A percentile compares a stretch with the other conserved stretches of the same genome.
These are phyloP conservation scores for Branchipolynoe longqiensis DNA, from an alignment of 2,888 invertebrate species.

Conservation along the genomic window DNA sequence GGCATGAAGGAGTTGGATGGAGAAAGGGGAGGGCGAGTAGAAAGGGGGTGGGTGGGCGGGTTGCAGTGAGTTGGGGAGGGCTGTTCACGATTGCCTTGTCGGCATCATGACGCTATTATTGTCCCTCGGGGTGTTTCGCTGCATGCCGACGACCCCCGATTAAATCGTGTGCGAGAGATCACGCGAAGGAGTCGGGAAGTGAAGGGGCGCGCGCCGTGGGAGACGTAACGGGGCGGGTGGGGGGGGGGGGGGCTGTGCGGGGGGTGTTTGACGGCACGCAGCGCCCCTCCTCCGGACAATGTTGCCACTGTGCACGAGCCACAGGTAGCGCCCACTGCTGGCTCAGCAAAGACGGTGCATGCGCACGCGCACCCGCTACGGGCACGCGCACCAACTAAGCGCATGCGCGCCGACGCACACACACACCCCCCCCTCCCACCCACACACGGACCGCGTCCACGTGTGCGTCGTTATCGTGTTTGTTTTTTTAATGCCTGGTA, in stretches of 20 bases:
- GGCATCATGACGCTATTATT: slow-evolving; percentile 12
- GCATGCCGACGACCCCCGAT: slow-evolving; percentile 1
- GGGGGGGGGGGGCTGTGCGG: background rate
- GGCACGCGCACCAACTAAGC: background rate
- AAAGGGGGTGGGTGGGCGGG: background rate
- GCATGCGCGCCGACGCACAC: background rate
- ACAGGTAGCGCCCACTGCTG: slow-evolving; percentile 4
- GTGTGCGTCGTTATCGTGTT: slow-evolving; percentile 9
- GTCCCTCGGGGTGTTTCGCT: background rate
- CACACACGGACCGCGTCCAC: slow-evolving; percentile 28
- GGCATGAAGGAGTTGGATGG: background rate
- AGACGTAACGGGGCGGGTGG: background rate
- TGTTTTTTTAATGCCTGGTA: too few species aligned
- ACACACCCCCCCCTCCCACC: too few species aligned
- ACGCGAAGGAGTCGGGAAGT: slow-evolving; percentile 28
- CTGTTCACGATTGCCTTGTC: background rate
- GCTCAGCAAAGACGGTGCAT: background rate
- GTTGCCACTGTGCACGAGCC: slow-evolving; percentile 5
- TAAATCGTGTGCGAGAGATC: slow-evolving; percentile 44
- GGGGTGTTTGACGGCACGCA: background rate
- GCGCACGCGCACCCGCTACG: background rate
- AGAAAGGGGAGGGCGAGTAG: background rate
- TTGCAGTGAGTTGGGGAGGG: background rate
- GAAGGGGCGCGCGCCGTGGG: background rate
- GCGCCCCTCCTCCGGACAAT: slow-evolving; percentile 20